A percentile compares a stretch with the other conserved stretches of the same genome.
These are phyloP conservation scores for Hemicentrotus pulcherrimus DNA, from an alignment of 35 echinoderm and acorn worm species.

Conservation along the genomic window DNA sequence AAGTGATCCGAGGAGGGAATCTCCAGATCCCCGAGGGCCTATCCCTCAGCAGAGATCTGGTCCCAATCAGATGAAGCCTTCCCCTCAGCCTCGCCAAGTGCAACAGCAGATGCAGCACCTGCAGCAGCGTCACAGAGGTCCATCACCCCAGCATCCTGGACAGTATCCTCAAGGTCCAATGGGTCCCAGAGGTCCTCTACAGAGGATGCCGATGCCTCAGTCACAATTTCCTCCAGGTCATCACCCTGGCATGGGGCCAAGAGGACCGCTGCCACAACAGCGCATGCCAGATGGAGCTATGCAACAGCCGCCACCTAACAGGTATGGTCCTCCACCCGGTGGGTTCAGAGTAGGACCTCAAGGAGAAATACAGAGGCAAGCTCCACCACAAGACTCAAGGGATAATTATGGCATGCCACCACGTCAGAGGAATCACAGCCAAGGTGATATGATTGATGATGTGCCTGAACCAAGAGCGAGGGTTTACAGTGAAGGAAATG, in stretches of 20 bases:
- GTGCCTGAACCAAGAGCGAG: constrained; percentile 21
- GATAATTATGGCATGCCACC: constrained; percentile 36
- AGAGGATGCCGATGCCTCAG: constrained; percentile 41
- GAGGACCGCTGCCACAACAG: constrained; percentile 43
- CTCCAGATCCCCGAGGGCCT: constrained; percentile 49
- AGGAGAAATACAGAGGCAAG: constrained; percentile 32
- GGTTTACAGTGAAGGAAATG: constrained; percentile 47
- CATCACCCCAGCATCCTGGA: constrained; percentile 52
- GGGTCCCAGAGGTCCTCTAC: constrained; percentile 54
- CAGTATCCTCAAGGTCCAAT: constrained; percentile 10
- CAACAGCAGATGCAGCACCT: constrained; percentile 44
- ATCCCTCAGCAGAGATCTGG: constrained; percentile 59
- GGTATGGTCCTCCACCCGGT: neutral
- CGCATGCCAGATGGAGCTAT: constrained; percentile 25
- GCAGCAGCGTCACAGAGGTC: constrained; percentile 48
- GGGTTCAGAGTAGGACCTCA: constrained; percentile 12
- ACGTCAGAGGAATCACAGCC: constrained; percentile 42
- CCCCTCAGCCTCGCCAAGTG: constrained; percentile 47
- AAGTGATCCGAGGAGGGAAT: constrained; percentile 24
- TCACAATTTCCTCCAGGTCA: constrained; percentile 31
- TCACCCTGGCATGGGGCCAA: neutral
- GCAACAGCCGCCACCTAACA: neutral
- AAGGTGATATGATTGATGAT: constrained; percentile 38
- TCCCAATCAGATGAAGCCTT: constrained; percentile 52
- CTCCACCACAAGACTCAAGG: neutral